Percentiles rank a stretch among this genome's conserved stretches.
These are phyloP conservation scores for Leucoma salicis DNA, from an alignment of 2,888 invertebrate species.

Conservation along the genomic window DNA sequence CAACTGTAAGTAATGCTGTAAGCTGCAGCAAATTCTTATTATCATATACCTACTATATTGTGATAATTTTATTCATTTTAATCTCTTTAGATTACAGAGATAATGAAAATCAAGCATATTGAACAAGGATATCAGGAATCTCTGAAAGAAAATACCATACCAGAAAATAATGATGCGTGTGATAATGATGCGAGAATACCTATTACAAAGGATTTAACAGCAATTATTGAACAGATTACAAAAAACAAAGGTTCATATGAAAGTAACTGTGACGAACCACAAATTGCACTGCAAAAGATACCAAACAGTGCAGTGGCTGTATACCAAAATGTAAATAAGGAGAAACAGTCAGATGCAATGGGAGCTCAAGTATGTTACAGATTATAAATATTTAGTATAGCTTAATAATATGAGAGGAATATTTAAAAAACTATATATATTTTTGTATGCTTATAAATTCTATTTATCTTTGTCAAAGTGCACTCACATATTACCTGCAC, in stretches of 20 bases:
- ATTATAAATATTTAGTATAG: too few species aligned
- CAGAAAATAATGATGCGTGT: slow-evolving; percentile 23
- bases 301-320: slow-evolving; percentile 83
- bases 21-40: too few species aligned
- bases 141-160: slow-evolving; percentile 42
- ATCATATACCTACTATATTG: not conserved
- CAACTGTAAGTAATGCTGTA: slow-evolving; percentile 62
- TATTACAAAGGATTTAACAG: slow-evolving; percentile 78
- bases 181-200: slow-evolving; percentile 60
- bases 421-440: too few species aligned
- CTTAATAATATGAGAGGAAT: too few species aligned
- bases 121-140: slow-evolving; percentile 72
- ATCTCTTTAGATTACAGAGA: slow-evolving; percentile 59
- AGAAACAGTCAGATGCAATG: slow-evolving; percentile 72
- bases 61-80: not conserved
- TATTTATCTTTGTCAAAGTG: too few species aligned
- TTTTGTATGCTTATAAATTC: too few species aligned
- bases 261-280: slow-evolving; percentile 39
- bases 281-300: slow-evolving; percentile 77
- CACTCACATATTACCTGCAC: too few species aligned
- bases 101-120: slow-evolving; percentile 71
- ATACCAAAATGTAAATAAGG: slow-evolving; percentile 82
- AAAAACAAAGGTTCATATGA: slow-evolving; percentile 50
- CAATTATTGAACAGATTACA: slow-evolving; percentile 77
- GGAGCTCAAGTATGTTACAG: slow-evolving; percentile 79